Evolutionary conservation across 2,113 vertebrate species (phyloP).

Genomic region (Charadrius vociferus): DNA sequence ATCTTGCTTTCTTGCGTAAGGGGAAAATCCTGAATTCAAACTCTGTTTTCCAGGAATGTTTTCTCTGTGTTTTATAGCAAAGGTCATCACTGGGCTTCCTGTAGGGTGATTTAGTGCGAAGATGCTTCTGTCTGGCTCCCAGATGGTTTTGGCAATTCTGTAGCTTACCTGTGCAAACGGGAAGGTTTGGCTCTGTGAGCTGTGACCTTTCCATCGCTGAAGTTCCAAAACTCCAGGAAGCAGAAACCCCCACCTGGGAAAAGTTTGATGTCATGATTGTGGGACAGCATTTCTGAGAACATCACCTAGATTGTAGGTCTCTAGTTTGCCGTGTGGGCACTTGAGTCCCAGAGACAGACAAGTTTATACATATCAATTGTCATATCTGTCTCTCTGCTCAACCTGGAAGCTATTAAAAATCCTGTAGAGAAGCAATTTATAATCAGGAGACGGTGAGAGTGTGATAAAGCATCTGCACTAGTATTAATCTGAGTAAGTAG

Average conservation of each 20-base stretch:
- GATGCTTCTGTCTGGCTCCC: background rate
- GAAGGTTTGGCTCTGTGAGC: too few relatives aligned
- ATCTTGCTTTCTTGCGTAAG: background rate
- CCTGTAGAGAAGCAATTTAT: background rate
- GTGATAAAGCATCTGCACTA: background rate
- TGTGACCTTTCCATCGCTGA: background rate
- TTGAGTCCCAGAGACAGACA: background rate
- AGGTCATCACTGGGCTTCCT: background rate
- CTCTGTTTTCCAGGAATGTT: background rate
- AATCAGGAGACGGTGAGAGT: background rate
- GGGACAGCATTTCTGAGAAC: background rate
- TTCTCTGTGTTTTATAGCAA: background rate
- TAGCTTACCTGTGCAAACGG: too few relatives aligned
- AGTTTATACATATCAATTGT: background rate
- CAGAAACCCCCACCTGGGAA: background rate
- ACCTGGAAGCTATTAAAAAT: background rate
- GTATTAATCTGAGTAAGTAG: background rate
- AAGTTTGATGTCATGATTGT: fast-evolving
- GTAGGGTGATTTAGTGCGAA: background rate
- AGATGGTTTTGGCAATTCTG: too few relatives aligned
- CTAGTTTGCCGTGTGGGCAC: background rate
- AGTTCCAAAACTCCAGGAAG: background rate
- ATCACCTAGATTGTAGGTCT: background rate
- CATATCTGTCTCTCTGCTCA: background rate
- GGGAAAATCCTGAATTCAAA: background rate